Percentiles rank a stretch among this genome's conserved stretches.
phyloP scores from a whole-genome alignment of 2,797 vertebrate species.

The Mallotus villosus region DNA sequence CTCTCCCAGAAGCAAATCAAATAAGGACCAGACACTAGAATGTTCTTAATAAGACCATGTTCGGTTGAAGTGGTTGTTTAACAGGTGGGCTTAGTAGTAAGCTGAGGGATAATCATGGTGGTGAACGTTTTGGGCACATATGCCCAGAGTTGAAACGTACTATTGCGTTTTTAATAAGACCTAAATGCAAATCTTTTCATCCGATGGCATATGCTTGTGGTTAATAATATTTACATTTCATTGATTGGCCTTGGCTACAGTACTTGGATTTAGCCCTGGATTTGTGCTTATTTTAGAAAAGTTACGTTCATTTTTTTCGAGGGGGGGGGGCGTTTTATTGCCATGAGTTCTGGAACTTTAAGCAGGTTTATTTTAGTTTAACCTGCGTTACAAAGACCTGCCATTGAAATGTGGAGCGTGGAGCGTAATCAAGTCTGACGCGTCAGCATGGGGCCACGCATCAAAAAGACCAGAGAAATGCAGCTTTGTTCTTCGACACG shows the following conservation, averaged over 20 bases:
- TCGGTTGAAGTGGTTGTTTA: constrained; percentile 1
- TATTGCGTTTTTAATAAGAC: constrained; percentile 28
- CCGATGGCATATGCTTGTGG: constrained; percentile 35
- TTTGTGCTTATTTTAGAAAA: constrained; percentile 23
- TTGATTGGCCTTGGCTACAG: constrained; percentile 37
- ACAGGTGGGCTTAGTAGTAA: background rate
- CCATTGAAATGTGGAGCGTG: constrained; percentile 11
- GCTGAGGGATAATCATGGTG: background rate
- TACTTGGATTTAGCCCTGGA: background rate
- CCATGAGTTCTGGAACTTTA: constrained; percentile 12
- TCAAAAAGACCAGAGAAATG: constrained; percentile 10
- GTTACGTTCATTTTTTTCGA: constrained; percentile 18
- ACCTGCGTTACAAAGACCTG: constrained; percentile 13
- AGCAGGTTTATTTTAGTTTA: constrained; percentile 33
- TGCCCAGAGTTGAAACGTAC: constrained; percentile 9
- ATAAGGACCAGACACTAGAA: background rate
- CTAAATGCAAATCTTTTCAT: constrained; percentile 31
- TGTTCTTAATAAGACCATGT: background rate
- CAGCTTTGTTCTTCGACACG: constrained; percentile 12
- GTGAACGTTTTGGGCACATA: background rate
- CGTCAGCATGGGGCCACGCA: constrained; percentile 2
- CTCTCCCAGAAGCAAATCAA: constrained; percentile 5
- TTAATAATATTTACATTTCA: constrained; percentile 48
- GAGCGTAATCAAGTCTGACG: constrained; percentile 16
- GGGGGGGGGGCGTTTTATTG: background rate